Percentiles rank a stretch among this genome's conserved stretches.
Conservation (phyloP, 1,140 invertebrate species). For the Pissodes strobi region DNA sequence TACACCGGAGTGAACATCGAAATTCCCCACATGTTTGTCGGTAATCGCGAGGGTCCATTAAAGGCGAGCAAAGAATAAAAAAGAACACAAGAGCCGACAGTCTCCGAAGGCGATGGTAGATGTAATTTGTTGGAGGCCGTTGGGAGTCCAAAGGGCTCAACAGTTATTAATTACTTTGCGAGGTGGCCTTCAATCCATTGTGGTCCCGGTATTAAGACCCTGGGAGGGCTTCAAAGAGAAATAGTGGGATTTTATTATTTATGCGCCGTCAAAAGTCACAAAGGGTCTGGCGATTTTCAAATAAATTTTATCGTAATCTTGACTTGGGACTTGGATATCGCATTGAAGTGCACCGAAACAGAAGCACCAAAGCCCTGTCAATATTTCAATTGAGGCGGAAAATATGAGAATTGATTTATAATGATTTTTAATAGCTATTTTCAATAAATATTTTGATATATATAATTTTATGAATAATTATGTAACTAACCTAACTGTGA, state of each 20-base stretch:
- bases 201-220: not conserved
- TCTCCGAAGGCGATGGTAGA: constrained; percentile 5
- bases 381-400: too few species aligned
- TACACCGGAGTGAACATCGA: constrained; percentile 5
- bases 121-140: constrained; percentile 8
- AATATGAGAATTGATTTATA: too few species aligned
- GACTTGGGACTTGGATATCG: too few species aligned
- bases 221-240: constrained; percentile 5
- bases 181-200: not conserved
- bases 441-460: too few species aligned
- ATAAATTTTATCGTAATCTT: too few species aligned
- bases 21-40: constrained; percentile 16
- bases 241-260: constrained; percentile 14
- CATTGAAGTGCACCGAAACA: too few species aligned
- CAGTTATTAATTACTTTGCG: constrained; percentile 9
- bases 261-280: not conserved
- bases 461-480: too few species aligned
- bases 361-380: too few species aligned
- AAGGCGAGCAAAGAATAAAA: not conserved
- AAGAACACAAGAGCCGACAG: constrained; percentile 10
- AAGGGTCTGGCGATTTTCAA: too few species aligned
- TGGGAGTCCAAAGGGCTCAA: not conserved
- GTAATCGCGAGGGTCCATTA: constrained; percentile 16
- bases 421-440: too few species aligned
- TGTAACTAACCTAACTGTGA: too few species aligned